Evolutionary conservation across 1,140 invertebrate species (phyloP).

Genomic region (Physella acuta): DNA sequence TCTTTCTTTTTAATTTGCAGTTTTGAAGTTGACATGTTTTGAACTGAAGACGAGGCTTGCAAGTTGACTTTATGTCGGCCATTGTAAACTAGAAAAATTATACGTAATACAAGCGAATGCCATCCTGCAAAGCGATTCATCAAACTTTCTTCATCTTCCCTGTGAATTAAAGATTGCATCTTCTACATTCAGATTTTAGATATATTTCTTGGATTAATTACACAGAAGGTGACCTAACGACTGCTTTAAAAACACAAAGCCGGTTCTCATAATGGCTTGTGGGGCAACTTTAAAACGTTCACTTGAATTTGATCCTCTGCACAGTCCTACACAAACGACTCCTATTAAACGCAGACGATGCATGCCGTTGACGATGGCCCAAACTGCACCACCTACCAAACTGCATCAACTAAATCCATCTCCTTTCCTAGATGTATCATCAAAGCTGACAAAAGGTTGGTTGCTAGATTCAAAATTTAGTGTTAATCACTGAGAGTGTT

Average conservation of each 20-base stretch:
- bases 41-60: slow-evolving; percentile 12
- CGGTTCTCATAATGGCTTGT: slow-evolving; percentile 16
- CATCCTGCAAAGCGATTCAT: not conserved
- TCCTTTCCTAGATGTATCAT: slow-evolving; percentile 17
- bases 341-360: slow-evolving; percentile 6
- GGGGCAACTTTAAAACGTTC: slow-evolving; percentile 20
- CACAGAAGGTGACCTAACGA: not conserved
- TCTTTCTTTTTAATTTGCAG: too few species aligned
- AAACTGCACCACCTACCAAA: slow-evolving; percentile 6
- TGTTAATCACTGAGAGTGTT: too few species aligned
- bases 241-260: not conserved
- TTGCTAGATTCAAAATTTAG: too few species aligned
- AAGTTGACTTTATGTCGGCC: slow-evolving; percentile 12
- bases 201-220: not conserved
- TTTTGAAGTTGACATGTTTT: too few species aligned
- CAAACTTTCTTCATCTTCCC: not conserved
- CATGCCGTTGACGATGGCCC: slow-evolving; percentile 14
- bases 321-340: slow-evolving; percentile 9
- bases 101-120: not conserved
- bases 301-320: slow-evolving; percentile 13
- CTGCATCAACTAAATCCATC: slow-evolving; percentile 12
- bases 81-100: not conserved
- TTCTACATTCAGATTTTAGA: not conserved
- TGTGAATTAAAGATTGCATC: not conserved
- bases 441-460: slow-evolving; percentile 23